Percentiles rank a stretch among this genome's conserved stretches.
These are phyloP conservation scores for Phrynocephalus guinanensis DNA, from an alignment of 2,797 vertebrate species.

Conservation along the genomic window DNA sequence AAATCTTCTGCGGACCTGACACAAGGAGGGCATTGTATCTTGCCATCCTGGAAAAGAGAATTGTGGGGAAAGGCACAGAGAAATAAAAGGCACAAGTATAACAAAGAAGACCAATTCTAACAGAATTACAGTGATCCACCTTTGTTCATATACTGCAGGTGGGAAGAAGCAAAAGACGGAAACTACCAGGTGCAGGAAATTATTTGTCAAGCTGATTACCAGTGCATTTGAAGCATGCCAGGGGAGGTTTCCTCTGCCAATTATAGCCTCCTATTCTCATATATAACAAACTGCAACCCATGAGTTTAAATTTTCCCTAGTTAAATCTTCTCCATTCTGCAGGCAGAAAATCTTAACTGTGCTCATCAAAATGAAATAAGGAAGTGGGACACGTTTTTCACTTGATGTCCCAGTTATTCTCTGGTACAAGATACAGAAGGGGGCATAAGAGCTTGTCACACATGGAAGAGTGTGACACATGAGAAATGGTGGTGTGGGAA, in stretches of 20 bases:
- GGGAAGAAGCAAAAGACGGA: conserved; percentile 42
- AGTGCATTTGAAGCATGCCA: conserved; percentile 32
- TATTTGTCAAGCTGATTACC: conserved; percentile 44
- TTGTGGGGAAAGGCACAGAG: background rate
- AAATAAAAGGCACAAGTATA: conserved; percentile 3
- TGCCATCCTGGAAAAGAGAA: background rate
- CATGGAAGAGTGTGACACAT: background rate
- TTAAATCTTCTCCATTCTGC: conserved; percentile 21
- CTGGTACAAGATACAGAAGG: background rate
- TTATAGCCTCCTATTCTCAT: conserved; percentile 29
- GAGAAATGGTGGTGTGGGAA: background rate
- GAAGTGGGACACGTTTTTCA: background rate
- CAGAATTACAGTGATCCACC: conserved; percentile 31
- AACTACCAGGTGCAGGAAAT: conserved; percentile 44
- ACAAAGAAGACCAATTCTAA: conserved; percentile 28
- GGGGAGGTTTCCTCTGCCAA: conserved; percentile 36
- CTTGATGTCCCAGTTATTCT: background rate
- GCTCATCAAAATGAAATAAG: conserved; percentile 30
- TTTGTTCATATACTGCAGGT: conserved; percentile 40
- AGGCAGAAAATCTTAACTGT: conserved; percentile 26
- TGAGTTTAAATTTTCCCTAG: conserved; percentile 26
- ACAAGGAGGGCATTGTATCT: background rate
- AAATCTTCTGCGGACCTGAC: background rate
- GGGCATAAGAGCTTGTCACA: background rate
- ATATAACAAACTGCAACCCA: conserved; percentile 17